These are phyloP conservation scores for Pangasianodon hypophthalmus DNA, from an alignment of 2,113 vertebrate genomes.

Conservation along the genomic window DNA sequence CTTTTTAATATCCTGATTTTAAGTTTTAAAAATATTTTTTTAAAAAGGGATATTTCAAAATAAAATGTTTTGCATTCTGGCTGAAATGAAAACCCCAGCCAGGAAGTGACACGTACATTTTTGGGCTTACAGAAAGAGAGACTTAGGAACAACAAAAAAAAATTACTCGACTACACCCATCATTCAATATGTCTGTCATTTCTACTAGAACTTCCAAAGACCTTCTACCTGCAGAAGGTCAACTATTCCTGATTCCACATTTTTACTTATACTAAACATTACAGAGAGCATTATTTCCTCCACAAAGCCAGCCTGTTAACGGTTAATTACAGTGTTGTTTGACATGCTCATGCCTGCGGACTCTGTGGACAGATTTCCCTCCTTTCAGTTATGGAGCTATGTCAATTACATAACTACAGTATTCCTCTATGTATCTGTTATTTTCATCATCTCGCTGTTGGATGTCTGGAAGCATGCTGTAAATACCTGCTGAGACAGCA, in stretches of 20 bases:
- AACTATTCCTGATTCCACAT: neutral
- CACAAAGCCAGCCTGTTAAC: neutral
- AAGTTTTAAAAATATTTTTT: neutral
- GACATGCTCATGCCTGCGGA: conserved; percentile 35
- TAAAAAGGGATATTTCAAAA: neutral
- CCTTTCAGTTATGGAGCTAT: conserved; percentile 32
- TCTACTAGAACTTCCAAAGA: neutral
- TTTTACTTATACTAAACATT: neutral
- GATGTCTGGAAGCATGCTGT: conserved; percentile 27
- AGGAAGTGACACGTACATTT: conserved; percentile 3
- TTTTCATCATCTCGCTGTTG: conserved; percentile 39
- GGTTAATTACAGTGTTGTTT: conserved; percentile 21
- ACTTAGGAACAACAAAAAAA: neutral
- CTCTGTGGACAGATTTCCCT: conserved; percentile 27
- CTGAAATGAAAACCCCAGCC: neutral
- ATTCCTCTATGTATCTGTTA: conserved; percentile 16
- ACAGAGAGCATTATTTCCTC: neutral
- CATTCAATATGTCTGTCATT: neutral
- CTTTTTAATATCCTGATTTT: neutral
- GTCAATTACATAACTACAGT: conserved; percentile 48
- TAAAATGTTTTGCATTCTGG: neutral
- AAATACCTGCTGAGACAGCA: conserved; percentile 51
- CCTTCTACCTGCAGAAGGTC: neutral
- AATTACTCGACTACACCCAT: neutral
- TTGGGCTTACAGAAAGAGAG: conserved; percentile 14